These are phyloP conservation scores for Semnornis frantzii DNA, from an alignment of 2,113 vertebrate genomes.

Conservation along the genomic window DNA sequence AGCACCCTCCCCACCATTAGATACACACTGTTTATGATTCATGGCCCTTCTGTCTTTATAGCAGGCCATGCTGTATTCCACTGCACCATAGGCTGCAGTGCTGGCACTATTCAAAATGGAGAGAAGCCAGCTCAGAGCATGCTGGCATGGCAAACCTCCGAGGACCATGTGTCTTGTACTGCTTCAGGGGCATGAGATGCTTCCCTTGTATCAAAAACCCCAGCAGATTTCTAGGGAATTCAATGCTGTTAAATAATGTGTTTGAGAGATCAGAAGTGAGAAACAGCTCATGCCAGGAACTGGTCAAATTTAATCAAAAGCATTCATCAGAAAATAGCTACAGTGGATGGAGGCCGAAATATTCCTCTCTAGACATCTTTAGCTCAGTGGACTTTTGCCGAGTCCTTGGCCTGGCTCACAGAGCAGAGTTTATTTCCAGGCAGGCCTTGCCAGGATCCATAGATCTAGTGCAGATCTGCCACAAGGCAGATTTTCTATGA, in stretches of 20 bases:
- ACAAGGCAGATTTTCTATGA: not conserved
- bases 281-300: not conserved
- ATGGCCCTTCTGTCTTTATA: not conserved
- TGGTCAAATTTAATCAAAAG: not conserved
- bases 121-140: not conserved
- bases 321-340: not conserved
- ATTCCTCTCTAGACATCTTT: not conserved
- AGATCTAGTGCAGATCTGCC: not conserved
- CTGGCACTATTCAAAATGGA: not conserved
- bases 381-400: not conserved
- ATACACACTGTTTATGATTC: not conserved
- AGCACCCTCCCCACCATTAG: rapidly evolving
- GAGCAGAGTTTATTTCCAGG: not conserved
- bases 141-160: not conserved
- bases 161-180: rapidly evolving
- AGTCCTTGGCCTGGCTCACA: rapidly evolving
- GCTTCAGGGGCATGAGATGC: rapidly evolving
- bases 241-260: not conserved
- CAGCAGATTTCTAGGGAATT: not conserved
- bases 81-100: rapidly evolving
- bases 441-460: not conserved
- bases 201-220: not conserved
- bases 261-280: not conserved
- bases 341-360: not conserved
- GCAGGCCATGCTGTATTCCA: not conserved